Percentiles rank a stretch among this genome's conserved stretches.
Conservation (phyloP, 1,140 invertebrate genomes). For the Drosophila willistoni region DNA sequence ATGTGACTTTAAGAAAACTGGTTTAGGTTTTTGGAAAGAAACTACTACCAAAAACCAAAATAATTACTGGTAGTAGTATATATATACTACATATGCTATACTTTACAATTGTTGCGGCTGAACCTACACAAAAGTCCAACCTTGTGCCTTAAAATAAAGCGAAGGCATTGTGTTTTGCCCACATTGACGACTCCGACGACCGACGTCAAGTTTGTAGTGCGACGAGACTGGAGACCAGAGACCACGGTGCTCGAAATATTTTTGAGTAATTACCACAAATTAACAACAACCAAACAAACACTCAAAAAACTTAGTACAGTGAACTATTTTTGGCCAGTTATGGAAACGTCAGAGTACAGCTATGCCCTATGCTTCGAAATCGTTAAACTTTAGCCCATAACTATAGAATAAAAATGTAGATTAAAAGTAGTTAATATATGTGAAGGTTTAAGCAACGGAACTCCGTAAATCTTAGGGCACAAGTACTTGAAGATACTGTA, state of each 20-base stretch:
- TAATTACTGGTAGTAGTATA: constrained; percentile 61
- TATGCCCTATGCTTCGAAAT: constrained; percentile 38
- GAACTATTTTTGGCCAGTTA: constrained; percentile 63
- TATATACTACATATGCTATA: constrained; percentile 45
- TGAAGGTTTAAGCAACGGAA: no score
- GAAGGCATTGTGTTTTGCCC: constrained; percentile 64
- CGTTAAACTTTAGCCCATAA: constrained; percentile 12
- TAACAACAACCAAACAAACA: constrained; percentile 47
- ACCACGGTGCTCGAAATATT: constrained; percentile 42
- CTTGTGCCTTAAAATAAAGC: constrained; percentile 79
- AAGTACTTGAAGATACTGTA: no score
- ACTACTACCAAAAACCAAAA: constrained; percentile 50
- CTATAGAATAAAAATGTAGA: neutral
- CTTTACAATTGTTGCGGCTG: constrained; percentile 56
- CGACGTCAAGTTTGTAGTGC: constrained; percentile 10
- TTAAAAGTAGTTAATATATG: neutral
- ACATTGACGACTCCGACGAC: constrained; percentile 23
- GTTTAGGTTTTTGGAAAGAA: constrained; percentile 49
- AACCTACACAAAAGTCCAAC: constrained; percentile 76
- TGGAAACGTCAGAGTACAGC: constrained; percentile 56
- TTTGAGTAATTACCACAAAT: constrained; percentile 70
- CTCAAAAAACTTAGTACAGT: constrained; percentile 50
- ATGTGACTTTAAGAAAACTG: constrained; percentile 72
- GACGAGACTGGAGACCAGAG: constrained; percentile 27
- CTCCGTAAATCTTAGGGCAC: no score